A percentile compares a stretch with the other conserved stretches of the same genome.
Conservation (phyloP, 2,113 vertebrate species). For the Daubentonia madagascariensis region DNA sequence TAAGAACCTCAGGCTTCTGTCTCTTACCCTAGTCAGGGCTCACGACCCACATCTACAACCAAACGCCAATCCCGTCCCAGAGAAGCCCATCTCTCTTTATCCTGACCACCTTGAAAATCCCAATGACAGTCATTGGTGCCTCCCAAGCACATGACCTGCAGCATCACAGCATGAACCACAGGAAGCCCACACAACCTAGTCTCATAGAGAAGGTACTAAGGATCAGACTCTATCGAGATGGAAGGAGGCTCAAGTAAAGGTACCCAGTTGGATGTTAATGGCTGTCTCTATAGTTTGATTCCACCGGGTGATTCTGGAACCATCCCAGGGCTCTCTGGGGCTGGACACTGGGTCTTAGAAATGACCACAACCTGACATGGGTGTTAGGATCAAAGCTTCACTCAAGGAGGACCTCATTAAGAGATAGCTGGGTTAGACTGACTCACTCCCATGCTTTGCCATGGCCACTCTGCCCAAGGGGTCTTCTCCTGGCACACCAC, state of each 20-base stretch:
- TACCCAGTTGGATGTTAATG: neutral
- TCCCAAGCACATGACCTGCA: neutral
- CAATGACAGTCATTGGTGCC: neutral
- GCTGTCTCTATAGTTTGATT: neutral
- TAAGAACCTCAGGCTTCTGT: neutral
- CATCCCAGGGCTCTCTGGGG: neutral
- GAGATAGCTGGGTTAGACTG: neutral
- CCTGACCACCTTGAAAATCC: neutral
- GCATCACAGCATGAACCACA: neutral
- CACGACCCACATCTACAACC: neutral
- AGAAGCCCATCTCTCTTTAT: neutral
- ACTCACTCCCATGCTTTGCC: neutral
- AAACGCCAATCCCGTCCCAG: neutral
- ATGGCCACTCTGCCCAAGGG: neutral
- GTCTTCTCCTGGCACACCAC: neutral
- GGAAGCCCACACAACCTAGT: neutral
- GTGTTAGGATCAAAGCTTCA: neutral
- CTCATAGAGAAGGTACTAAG: neutral
- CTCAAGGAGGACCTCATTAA: neutral
- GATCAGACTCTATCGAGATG: neutral
- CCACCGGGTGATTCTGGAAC: neutral
- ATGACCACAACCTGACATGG: neutral
- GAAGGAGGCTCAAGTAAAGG: neutral
- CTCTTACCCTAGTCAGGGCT: neutral
- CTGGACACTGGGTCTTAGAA: neutral